Percentiles rank a stretch among this genome's conserved stretches.
phyloP scores from a whole-genome alignment of 2,113 vertebrate species.

The Brachyhypopomus occidentalis region DNA sequence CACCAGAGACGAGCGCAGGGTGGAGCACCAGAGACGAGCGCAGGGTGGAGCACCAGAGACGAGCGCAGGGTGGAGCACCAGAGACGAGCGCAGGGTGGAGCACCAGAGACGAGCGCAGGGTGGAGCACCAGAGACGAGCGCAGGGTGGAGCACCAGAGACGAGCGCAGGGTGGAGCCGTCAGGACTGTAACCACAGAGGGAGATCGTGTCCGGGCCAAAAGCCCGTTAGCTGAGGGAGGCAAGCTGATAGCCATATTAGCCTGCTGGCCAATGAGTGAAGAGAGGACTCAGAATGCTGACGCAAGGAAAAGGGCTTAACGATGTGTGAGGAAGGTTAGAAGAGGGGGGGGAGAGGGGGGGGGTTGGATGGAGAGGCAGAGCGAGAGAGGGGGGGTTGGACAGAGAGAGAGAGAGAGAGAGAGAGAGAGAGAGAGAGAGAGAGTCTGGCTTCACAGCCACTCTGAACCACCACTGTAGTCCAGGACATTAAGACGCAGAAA shows the following conservation, averaged over 20 bases:
- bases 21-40: too few relatives aligned
- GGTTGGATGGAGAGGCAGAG: conserved; percentile 3
- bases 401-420: conserved; percentile 51
- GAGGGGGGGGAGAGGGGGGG: background rate
- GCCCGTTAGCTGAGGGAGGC: conserved; percentile 38
- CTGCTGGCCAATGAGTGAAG: conserved; percentile 32
- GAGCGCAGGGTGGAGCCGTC: background rate
- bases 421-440: background rate
- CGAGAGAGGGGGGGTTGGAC: background rate
- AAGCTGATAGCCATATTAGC: conserved; percentile 46
- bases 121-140: background rate
- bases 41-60: background rate
- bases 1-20: background rate
- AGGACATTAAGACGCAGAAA: conserved; percentile 42
- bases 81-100: background rate
- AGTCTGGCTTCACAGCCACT: conserved; percentile 4
- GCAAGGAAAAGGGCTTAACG: conserved; percentile 29
- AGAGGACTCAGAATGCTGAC: conserved; percentile 40
- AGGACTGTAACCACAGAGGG: conserved; percentile 14
- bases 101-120: background rate
- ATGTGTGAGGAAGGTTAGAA: conserved; percentile 40
- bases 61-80: background rate
- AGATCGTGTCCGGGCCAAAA: conserved; percentile 19
- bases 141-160: background rate
- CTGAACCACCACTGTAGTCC: conserved; percentile 16